phyloP scores from a whole-genome alignment of 1,140 invertebrate genomes.

The Lysiphlebus fabarum region DNA sequence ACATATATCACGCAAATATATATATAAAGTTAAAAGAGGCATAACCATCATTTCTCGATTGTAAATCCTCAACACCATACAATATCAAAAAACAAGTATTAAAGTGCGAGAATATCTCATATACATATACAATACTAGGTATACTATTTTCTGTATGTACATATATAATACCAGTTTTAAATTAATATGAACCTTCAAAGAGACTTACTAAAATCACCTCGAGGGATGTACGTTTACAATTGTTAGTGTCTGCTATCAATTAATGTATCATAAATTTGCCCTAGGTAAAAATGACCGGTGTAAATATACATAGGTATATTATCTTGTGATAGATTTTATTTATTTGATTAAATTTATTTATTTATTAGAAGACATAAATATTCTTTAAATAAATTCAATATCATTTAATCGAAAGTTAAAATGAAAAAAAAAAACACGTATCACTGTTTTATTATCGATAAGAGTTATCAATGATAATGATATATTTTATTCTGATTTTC shows the following conservation, averaged over 20 bases:
- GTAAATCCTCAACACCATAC: conserved; percentile 17
- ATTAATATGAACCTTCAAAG: neutral
- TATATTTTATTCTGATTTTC: too few species aligned
- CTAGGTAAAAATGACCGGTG: conserved; percentile 16
- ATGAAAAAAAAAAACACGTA: too few species aligned
- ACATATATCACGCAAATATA: conserved; percentile 27
- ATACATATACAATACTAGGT: conserved; percentile 1
- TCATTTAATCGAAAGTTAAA: too few species aligned
- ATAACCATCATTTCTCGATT: conserved; percentile 18
- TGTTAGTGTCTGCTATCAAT: conserved; percentile 29
- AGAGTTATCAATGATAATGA: too few species aligned
- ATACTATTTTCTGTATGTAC: neutral
- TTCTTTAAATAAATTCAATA: too few species aligned
- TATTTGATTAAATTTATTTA: too few species aligned
- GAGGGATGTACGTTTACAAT: conserved; percentile 9
- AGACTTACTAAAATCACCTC: conserved; percentile 4
- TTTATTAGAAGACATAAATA: too few species aligned
- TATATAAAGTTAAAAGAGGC: neutral
- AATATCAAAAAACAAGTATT: neutral
- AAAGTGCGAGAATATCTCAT: conserved; percentile 16
- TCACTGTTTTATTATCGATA: too few species aligned
- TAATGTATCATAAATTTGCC: conserved; percentile 29
- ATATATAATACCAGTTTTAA: neutral
- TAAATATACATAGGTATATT: neutral
- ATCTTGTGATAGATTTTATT: too few species aligned